Percentiles rank a stretch among this genome's conserved stretches.
phyloP scores from a whole-genome alignment of 2,797 vertebrate genomes.

The Pseudopleuronectes americanus region DNA sequence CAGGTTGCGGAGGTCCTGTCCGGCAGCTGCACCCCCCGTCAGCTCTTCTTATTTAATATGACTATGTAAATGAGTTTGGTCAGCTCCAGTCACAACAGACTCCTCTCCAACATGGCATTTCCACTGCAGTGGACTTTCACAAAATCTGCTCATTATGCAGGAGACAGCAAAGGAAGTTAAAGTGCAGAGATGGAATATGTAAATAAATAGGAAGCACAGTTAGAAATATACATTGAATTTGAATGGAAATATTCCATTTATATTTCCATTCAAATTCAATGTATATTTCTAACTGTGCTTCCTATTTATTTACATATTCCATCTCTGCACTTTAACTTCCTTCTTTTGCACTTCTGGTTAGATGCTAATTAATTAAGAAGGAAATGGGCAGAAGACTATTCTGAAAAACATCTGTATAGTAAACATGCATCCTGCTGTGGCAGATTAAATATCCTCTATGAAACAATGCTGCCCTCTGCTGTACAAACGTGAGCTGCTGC shows the following conservation, averaged over 20 bases:
- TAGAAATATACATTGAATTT: too few species aligned
- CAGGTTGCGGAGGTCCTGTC: constrained; percentile 20
- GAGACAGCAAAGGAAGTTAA: too few species aligned
- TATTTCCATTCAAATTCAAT: too few species aligned
- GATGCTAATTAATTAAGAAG: too few species aligned
- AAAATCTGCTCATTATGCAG: not conserved
- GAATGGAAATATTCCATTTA: too few species aligned
- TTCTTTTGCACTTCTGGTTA: too few species aligned
- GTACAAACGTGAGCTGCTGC: constrained; percentile 14
- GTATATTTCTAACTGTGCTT: too few species aligned
- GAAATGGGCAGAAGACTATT: not conserved
- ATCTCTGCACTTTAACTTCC: too few species aligned
- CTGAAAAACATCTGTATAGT: not conserved
- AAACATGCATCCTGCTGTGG: not conserved
- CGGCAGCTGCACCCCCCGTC: not conserved
- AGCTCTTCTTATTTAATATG: constrained; percentile 24
- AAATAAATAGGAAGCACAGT: too few species aligned
- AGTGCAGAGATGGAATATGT: too few species aligned
- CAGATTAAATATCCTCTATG: not conserved
- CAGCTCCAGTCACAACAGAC: constrained; percentile 14
- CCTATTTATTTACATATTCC: too few species aligned
- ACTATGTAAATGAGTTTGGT: constrained; percentile 28
- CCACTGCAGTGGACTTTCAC: too few species aligned
- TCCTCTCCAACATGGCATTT: not conserved
- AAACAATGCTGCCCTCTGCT: constrained; percentile 63